Base-by-base conservation (phyloP, 2,888 invertebrate genomes). In the Odontocerum albicorne region DNA sequence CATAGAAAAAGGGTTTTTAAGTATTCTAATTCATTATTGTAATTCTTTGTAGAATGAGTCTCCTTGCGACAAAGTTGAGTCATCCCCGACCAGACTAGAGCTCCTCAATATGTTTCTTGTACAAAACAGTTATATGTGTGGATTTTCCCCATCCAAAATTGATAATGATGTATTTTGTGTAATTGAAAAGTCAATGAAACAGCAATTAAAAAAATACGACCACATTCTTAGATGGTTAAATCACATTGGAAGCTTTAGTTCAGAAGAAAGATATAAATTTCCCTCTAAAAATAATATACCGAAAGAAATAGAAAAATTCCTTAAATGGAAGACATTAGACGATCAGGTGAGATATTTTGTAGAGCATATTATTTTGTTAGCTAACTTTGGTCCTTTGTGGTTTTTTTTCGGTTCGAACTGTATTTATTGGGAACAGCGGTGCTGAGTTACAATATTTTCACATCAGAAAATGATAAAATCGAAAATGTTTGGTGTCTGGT, bases 231-330 rank as follows among this genome's bases (percentile, higher is more conserved):
- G 84, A 70, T 85, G 85, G 85, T 79, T 75, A 70, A 68, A 72
- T 68, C 82, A 84, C 71, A 80, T 85, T 70, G 68, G 73, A 70
- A 84, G 82, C 72, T 85, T 79, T 70, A 74, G 72, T 66, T 69
- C 69, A 60, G 67, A 68, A 56, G 82, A 84, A 66, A 72, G 73
- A 65, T 66, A 66, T 59, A 65, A 68, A 60, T 81, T 83, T 64
- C 70, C 70, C 63, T 54, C 63, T 61, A 63, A 67, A 64, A 64
- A 67, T 66, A 64, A 59, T 56, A 58, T 62, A 69, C 65, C 69
- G 70, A 62, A 63, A 67, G 62, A 70, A 72, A 72, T 76, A 71
- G 67, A 70, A 71, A 72, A 64, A 61, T 56, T 64, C 12, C 63
- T 73, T 63, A 62, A 63, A 22, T 62, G 60, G 52, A 57, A 39